Evolutionary conservation across 2,113 vertebrate genomes (phyloP).

Genomic region (Cyanistes caeruleus): DNA sequence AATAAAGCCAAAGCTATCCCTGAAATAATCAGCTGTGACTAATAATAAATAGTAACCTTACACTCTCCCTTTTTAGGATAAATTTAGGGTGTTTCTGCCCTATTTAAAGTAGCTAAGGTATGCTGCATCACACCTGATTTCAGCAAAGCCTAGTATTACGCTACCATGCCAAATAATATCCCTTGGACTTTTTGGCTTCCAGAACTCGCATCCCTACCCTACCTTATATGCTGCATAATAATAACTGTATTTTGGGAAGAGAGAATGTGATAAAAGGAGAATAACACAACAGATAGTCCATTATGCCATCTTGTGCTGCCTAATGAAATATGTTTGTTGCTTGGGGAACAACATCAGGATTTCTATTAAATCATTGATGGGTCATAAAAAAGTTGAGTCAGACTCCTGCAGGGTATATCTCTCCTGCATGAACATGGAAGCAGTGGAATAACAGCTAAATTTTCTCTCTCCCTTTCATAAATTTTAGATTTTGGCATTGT

Average conservation of each 20-base stretch:
- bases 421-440: background rate
- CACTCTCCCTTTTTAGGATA: background rate
- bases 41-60: constrained; percentile 15
- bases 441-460: background rate
- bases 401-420: background rate
- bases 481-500: constrained; percentile 30
- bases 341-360: background rate
- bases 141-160: background rate
- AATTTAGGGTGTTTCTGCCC: constrained; percentile 11
- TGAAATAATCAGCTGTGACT: constrained; percentile 41
- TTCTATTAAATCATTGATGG: constrained; percentile 44
- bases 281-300: background rate
- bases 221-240: background rate
- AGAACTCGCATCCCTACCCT: background rate
- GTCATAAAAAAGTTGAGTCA: constrained; percentile 30
- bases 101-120: background rate
- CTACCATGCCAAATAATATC: background rate
- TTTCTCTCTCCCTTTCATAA: background rate
- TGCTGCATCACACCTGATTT: background rate
- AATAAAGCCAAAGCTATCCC: constrained; percentile 44
- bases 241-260: background rate
- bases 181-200: background rate
- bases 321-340: constrained; percentile 27
- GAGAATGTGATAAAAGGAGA: background rate
- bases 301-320: background rate